Percentiles rank a stretch among this genome's conserved stretches.
Evolutionary conservation across 2,888 invertebrate genomes (phyloP).

Genomic region (Eristalinus aeneus): DNA sequence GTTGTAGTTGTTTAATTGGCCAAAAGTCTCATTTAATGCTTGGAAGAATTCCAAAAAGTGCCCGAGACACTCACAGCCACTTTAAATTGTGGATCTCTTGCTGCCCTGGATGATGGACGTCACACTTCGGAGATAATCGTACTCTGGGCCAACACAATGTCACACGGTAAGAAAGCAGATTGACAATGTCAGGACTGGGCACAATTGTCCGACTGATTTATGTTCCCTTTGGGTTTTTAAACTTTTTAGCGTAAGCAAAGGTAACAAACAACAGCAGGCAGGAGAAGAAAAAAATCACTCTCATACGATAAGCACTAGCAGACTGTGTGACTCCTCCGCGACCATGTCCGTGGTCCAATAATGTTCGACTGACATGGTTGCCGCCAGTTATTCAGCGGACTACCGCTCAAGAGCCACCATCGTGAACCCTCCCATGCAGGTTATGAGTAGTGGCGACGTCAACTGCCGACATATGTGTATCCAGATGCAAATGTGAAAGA

Average conservation of each 20-base stretch:
- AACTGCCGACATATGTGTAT: constrained; percentile 7
- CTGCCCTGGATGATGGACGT: not conserved
- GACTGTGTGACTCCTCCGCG: constrained; percentile 23
- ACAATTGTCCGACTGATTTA: constrained; percentile 17
- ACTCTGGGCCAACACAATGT: not conserved
- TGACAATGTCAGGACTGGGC: constrained; percentile 49
- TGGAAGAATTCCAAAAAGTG: constrained; percentile 36
- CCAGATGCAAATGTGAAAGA: constrained; percentile 25
- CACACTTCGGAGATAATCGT: not conserved
- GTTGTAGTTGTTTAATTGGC: constrained; percentile 34
- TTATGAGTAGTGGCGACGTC: constrained; percentile 6
- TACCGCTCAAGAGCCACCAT: constrained; percentile 34
- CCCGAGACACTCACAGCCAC: constrained; percentile 1
- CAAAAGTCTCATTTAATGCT: constrained; percentile 10
- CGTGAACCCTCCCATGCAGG: constrained; percentile 48
- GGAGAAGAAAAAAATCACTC: not conserved
- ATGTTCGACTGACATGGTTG: constrained; percentile 58
- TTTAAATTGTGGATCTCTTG: not conserved
- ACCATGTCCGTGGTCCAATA: constrained; percentile 57
- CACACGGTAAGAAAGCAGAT: constrained; percentile 1
- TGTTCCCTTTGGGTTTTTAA: not conserved
- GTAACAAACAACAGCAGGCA: not conserved
- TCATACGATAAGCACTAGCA: constrained; percentile 9
- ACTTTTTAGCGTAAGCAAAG: constrained; percentile 11
- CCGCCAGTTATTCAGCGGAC: constrained; percentile 38